Evolutionary conservation across 1,140 invertebrate genomes (phyloP), one percentile per base, ranked within the genome.

Genomic region (Calephelis virginiensis): DNA sequence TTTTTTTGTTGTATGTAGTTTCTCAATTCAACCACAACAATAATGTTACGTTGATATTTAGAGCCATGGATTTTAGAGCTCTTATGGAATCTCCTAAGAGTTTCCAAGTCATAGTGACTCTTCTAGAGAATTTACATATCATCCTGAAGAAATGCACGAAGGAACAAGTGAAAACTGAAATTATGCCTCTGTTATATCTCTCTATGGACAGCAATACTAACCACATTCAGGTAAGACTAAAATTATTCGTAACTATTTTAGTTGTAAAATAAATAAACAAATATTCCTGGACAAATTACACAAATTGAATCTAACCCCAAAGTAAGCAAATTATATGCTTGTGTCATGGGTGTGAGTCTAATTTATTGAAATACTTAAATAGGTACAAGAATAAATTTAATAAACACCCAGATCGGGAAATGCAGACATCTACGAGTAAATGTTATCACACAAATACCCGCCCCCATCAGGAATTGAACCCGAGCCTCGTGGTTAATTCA

Each of bases 81-180:
- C 93, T 98, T 37, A 96, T 98, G 85, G 94, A 93, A 73, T 94
- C 95, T 66, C 96, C 96, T 7, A 98, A 97, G 89, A 96, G 96
- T 37, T 95, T 97, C 66, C 95, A 98, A 91, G 97, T 97, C 1
- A 97, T 96, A 3, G 97, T 98, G 1, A 97, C 96, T 17, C 91
- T 99, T 49, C 87, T 99, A 72, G 97, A 99, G 90, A 98, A 98
- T 90, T 91, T 99, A 66, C 97, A 98, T 83, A 93, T 98, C 64
- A 95, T 99, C 74, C 92, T 99, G 78, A 94, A 96, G 76, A 99
- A 99, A 89, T 97, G 97, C 28, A 94, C 95, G 8, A 88, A 93
- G 28, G 95, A 97, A 14, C 96, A 98, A 66, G 93, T 97, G 37
- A 92, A 94, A 64, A 92, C 92, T 9, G 97, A 98, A 74, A 94